A percentile compares a stretch with the other conserved stretches of the same genome.
Conservation (phyloP, 2,797 vertebrate genomes). For the Petrocephalus sullivani region DNA sequence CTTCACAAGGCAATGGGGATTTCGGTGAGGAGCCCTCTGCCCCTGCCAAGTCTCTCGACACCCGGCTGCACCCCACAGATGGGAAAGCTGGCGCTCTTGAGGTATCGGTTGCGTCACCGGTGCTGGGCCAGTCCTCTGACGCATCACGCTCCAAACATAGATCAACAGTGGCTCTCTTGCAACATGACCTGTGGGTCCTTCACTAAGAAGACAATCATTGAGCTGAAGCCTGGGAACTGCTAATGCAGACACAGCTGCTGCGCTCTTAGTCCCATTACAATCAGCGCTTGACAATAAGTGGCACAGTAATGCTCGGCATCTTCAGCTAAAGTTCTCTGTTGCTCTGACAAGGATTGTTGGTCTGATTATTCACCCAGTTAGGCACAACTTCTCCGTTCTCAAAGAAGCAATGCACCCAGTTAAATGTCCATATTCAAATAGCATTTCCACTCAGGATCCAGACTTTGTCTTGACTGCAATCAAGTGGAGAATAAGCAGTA, state of each 20-base stretch:
- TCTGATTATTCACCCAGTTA: neutral
- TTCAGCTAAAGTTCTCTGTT: neutral
- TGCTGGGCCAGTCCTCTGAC: slow-evolving; percentile 28
- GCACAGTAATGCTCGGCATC: neutral
- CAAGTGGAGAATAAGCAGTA: neutral
- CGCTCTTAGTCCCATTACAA: neutral
- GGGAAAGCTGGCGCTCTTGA: slow-evolving; percentile 47
- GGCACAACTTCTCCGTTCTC: neutral
- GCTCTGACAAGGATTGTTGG: neutral
- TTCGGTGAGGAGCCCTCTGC: neutral
- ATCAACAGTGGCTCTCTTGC: neutral
- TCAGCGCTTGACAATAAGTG: neutral
- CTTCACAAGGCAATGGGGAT: neutral
- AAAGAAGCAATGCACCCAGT: neutral
- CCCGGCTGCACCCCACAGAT: slow-evolving; percentile 50
- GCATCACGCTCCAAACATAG: neutral
- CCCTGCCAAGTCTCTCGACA: slow-evolving; percentile 38
- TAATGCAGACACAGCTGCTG: neutral
- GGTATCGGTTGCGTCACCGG: slow-evolving; percentile 35
- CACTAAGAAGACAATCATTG: neutral
- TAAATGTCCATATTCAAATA: neutral
- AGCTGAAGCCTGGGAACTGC: neutral
- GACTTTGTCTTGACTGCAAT: neutral
- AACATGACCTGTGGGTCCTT: neutral
- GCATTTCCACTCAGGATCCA: neutral